Evolutionary conservation across 2,888 invertebrate species (phyloP).

Genomic region (Cataglyphis albicans): DNA sequence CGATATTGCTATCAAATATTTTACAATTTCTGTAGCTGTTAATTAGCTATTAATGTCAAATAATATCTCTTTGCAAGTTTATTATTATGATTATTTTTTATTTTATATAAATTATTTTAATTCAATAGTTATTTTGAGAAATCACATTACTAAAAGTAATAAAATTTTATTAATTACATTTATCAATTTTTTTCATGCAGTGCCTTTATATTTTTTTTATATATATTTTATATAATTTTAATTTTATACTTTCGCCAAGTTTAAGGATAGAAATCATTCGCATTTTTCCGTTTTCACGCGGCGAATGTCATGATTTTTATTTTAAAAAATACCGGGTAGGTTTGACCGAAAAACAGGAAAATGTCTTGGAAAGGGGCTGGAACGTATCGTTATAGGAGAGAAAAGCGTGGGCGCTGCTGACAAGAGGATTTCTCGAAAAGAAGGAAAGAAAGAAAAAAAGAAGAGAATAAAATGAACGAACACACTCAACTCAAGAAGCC

Average conservation of each 20-base stretch:
- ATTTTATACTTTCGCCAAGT: neutral
- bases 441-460: neutral
- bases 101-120: neutral
- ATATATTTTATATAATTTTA: neutral
- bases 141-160: neutral
- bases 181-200: neutral
- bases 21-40: too few species aligned
- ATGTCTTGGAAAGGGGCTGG: neutral
- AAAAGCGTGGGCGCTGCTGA: conserved; percentile 27
- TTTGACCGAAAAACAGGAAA: conserved; percentile 41
- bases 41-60: neutral
- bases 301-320: conserved; percentile 34
- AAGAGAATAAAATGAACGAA: neutral
- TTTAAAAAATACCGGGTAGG: conserved; percentile 6
- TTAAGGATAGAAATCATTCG: neutral
- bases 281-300: neutral
- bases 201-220: neutral
- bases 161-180: neutral
- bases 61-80: neutral
- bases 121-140: neutral
- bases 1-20: conserved; percentile 28
- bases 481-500: neutral
- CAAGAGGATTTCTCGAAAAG: conserved; percentile 33
- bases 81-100: neutral
- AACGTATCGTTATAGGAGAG: neutral